Evolutionary conservation across 2,888 invertebrate species (phyloP).

Genomic region (Limulus polyphemus): DNA sequence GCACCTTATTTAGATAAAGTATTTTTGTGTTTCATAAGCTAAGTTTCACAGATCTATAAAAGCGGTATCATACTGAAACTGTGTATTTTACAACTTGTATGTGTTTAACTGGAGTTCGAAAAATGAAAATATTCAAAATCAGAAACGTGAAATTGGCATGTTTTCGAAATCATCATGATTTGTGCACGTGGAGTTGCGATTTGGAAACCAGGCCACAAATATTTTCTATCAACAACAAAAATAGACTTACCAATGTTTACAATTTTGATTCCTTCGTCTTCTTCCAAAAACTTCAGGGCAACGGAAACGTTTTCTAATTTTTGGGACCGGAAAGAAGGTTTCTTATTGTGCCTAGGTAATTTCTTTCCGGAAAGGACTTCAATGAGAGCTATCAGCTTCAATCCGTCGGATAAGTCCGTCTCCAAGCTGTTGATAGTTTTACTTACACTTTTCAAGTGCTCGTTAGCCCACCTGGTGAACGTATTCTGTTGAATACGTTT

Average conservation of each 20-base stretch:
- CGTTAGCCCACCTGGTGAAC: slow-evolving; percentile 84
- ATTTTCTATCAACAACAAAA: too few relatives aligned
- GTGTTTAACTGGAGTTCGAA: too few relatives aligned
- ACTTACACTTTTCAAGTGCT: slow-evolving; percentile 67
- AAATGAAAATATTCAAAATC: too few relatives aligned
- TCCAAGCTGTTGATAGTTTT: slow-evolving; percentile 66
- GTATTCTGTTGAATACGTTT: slow-evolving; percentile 89
- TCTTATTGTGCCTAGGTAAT: slow-evolving; percentile 67
- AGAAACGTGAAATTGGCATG: too few relatives aligned
- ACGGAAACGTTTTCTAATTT: slow-evolving; percentile 86
- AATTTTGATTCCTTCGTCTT: slow-evolving; percentile 70
- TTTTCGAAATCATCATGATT: too few relatives aligned
- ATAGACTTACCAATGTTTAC: slow-evolving; percentile 79
- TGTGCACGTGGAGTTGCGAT: too few relatives aligned
- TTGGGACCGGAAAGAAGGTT: slow-evolving; percentile 74
- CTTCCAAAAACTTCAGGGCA: slow-evolving; percentile 68
- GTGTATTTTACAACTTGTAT: too few relatives aligned
- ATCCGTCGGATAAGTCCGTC: slow-evolving; percentile 70
- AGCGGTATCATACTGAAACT: too few relatives aligned
- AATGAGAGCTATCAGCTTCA: slow-evolving; percentile 56
- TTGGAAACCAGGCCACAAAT: too few relatives aligned
- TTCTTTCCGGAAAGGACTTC: slow-evolving; percentile 70
- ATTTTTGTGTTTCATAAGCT: too few relatives aligned
- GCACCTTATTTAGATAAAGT: too few relatives aligned
- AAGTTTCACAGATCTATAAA: too few relatives aligned